Percentiles rank a stretch among this genome's conserved stretches.
phyloP scores from a whole-genome alignment of 2,888 invertebrate species.

The Cryptocheilus praepositus region DNA sequence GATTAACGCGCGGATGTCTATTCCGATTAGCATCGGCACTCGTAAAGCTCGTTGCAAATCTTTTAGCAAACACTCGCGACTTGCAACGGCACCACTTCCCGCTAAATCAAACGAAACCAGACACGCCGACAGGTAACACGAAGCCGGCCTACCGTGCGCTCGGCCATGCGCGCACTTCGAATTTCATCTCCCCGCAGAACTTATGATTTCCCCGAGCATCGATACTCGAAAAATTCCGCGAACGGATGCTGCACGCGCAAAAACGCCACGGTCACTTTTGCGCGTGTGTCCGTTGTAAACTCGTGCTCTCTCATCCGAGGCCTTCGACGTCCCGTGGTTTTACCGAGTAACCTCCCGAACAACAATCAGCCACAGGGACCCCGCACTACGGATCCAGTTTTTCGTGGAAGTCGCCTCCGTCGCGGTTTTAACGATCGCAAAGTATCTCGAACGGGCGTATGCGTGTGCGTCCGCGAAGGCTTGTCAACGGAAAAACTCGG shows the following conservation, averaged over 20 bases:
- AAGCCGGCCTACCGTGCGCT: no score
- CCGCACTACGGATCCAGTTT: conserved; percentile 46
- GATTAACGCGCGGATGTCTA: no score
- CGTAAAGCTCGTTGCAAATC: no score
- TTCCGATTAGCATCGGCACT: no score
- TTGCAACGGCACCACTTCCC: no score
- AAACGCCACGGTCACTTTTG: background rate
- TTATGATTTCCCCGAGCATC: no score
- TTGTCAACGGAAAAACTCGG: background rate
- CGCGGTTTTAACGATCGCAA: conserved; percentile 42
- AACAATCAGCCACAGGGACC: conserved; percentile 36
- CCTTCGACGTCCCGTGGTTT: conserved; percentile 8
- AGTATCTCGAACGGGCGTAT: conserved; percentile 6
- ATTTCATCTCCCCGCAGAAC: background rate
- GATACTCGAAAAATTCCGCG: conserved; percentile 1
- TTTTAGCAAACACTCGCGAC: no score
- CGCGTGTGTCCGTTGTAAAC: conserved; percentile 7
- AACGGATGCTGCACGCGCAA: background rate
- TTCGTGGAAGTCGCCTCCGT: conserved; percentile 46
- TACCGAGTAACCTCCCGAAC: conserved; percentile 21
- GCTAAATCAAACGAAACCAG: background rate
- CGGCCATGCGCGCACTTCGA: background rate
- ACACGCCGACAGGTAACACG: no score
- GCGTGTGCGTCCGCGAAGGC: background rate
- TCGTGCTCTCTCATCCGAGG: conserved; percentile 1